These are phyloP conservation scores for Leucoraja ocellata DNA, from an alignment of 2,797 vertebrate species.

Conservation along the genomic window DNA sequence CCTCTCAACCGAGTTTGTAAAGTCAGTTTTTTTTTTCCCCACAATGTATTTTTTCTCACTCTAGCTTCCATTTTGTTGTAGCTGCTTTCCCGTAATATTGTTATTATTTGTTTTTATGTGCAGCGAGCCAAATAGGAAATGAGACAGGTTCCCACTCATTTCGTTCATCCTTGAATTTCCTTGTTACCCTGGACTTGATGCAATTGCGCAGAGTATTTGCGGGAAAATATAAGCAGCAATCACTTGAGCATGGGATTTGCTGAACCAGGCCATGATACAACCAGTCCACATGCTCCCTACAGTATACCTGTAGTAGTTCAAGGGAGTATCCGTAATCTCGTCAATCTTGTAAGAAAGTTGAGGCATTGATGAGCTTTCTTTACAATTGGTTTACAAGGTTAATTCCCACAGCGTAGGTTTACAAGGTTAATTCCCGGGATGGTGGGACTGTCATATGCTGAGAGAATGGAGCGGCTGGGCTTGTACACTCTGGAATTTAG, in stretches of 20 bases:
- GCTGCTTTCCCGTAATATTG: not conserved
- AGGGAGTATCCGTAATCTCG: no score
- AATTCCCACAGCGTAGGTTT: no score
- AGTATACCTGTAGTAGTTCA: no score
- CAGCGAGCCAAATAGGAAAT: slow-evolving; percentile 1
- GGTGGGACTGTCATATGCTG: no score
- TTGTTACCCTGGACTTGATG: not conserved
- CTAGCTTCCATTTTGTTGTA: not conserved
- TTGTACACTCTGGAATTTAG: no score
- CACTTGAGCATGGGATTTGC: not conserved
- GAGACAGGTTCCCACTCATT: not conserved
- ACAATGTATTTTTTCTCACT: not conserved
- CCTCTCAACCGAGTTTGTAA: not conserved
- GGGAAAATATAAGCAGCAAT: not conserved
- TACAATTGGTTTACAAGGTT: no score
- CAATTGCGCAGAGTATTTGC: not conserved
- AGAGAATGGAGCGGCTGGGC: no score
- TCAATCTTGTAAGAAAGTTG: no score
- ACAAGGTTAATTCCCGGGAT: no score
- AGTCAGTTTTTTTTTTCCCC: not conserved
- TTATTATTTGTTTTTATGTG: not conserved
- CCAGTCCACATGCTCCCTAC: no score
- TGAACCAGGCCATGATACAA: no score
- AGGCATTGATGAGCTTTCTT: no score
- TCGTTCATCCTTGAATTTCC: not conserved